A percentile compares a stretch with the other conserved stretches of the same genome.
phyloP scores from a whole-genome alignment of 1,140 invertebrate genomes.

The Drosophila seguyi region DNA sequence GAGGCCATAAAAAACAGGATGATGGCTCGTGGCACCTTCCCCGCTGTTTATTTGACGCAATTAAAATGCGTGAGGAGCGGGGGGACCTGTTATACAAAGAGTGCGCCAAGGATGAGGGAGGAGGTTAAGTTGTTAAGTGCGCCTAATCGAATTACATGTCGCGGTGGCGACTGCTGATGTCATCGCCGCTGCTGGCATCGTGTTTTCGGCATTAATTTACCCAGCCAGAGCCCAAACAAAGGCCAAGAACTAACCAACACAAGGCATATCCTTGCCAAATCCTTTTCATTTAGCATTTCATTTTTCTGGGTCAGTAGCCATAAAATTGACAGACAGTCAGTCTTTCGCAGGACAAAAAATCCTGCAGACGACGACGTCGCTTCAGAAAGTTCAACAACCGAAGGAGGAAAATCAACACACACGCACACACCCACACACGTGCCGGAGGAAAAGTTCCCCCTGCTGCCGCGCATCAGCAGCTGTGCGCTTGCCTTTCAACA shows the following conservation, averaged over 20 bases:
- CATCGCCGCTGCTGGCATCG: constrained; percentile 37
- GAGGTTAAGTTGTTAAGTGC: constrained; percentile 41
- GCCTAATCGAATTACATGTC: constrained; percentile 75
- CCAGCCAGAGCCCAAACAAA: not conserved
- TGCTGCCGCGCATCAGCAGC: constrained; percentile 2
- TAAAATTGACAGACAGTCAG: constrained; percentile 68
- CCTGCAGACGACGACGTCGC: constrained; percentile 26
- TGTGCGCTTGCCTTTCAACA: constrained; percentile 40
- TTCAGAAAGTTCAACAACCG: constrained; percentile 69
- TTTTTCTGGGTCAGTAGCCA: constrained; percentile 77
- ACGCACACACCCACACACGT: constrained; percentile 13
- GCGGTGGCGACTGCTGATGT: constrained; percentile 63
- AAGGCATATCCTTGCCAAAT: constrained; percentile 10
- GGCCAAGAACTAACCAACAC: not conserved
- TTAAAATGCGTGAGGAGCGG: constrained; percentile 51
- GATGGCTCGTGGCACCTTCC: constrained; percentile 42
- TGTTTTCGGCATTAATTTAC: constrained; percentile 26
- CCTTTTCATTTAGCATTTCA: constrained; percentile 61
- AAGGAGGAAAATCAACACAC: constrained; percentile 20
- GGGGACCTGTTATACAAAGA: not conserved
- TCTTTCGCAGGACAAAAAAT: constrained; percentile 32
- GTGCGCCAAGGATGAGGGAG: not conserved
- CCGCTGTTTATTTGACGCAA: constrained; percentile 65
- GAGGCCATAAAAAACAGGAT: constrained; percentile 49
- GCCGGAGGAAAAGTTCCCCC: constrained; percentile 1